phyloP scores from a whole-genome alignment of 2,797 vertebrate genomes.

The Orestias chungarensis region DNA sequence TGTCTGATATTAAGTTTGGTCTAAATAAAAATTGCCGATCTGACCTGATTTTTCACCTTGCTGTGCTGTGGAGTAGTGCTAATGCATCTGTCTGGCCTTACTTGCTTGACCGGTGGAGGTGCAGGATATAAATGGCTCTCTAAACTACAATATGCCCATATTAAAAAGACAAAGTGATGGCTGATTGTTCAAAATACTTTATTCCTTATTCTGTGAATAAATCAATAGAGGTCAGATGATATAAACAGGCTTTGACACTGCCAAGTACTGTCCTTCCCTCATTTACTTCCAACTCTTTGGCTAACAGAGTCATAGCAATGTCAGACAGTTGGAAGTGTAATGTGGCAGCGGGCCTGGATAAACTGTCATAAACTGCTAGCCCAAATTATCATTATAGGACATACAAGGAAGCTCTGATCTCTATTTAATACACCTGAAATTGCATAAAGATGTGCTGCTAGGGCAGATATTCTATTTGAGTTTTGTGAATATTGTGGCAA shows the following conservation, averaged over 20 bases:
- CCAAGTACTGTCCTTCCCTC: slow-evolving; percentile 69
- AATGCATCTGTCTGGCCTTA: slow-evolving; percentile 17
- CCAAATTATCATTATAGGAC: slow-evolving; percentile 64
- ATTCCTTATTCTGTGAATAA: slow-evolving; percentile 73
- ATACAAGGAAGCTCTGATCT: slow-evolving; percentile 60
- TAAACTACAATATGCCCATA: slow-evolving; percentile 49
- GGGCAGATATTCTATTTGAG: slow-evolving; percentile 50
- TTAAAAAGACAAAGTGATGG: slow-evolving; percentile 65
- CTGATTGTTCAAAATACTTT: slow-evolving; percentile 61
- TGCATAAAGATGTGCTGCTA: slow-evolving; percentile 50
- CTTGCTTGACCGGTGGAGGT: slow-evolving; percentile 26
- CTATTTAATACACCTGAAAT: slow-evolving; percentile 67
- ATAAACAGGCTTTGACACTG: slow-evolving; percentile 62
- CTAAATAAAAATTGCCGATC: slow-evolving; percentile 3
- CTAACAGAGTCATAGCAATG: slow-evolving; percentile 78
- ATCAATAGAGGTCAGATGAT: slow-evolving; percentile 73
- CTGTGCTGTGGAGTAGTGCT: background rate
- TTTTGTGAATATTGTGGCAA: slow-evolving; percentile 41
- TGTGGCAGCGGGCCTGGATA: slow-evolving; percentile 63
- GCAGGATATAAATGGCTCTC: slow-evolving; percentile 44
- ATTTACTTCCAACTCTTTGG: slow-evolving; percentile 72
- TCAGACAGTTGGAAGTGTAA: slow-evolving; percentile 66
- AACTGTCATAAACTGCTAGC: slow-evolving; percentile 67
- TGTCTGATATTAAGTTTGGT: slow-evolving; percentile 3
- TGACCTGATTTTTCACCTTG: slow-evolving; percentile 14